Conservation (phyloP, 1,140 invertebrate genomes). For the Euglossa dilemma region DNA sequence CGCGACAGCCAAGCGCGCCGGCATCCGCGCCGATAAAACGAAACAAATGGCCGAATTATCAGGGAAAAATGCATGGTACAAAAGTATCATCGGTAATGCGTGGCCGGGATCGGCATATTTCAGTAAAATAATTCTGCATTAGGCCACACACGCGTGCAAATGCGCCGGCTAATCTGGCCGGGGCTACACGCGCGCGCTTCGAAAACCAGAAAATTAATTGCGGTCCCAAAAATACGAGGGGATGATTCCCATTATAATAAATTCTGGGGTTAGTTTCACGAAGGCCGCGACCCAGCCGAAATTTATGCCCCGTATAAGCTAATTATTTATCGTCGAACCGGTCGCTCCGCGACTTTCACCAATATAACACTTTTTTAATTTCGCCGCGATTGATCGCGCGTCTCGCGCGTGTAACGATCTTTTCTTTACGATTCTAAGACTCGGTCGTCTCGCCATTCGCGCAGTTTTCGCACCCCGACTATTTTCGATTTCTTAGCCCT, state of each 20-base stretch:
- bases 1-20: neutral
- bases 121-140: constrained; percentile 67
- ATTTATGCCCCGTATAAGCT: constrained; percentile 64
- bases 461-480: no score
- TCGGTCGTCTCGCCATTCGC: no score
- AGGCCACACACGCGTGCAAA: constrained; percentile 40
- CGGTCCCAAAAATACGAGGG: constrained; percentile 71
- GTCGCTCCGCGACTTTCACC: constrained; percentile 26
- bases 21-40: constrained; percentile 23
- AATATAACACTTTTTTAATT: constrained; percentile 28
- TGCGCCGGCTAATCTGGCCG: constrained; percentile 63
- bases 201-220: constrained; percentile 66
- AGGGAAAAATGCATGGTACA: constrained; percentile 25
- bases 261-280: constrained; percentile 54
- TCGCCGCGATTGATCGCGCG: neutral
- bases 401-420: neutral
- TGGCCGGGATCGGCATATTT: constrained; percentile 56
- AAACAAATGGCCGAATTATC: constrained; percentile 31
- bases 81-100: constrained; percentile 43
- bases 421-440: neutral
- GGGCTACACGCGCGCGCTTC: constrained; percentile 49
- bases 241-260: constrained; percentile 69
- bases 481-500: no score
- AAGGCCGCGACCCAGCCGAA: constrained; percentile 19
- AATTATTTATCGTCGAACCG: constrained; percentile 61